Conservation (phyloP, 2,113 vertebrate genomes). For the Orthochromis indermauri region DNA sequence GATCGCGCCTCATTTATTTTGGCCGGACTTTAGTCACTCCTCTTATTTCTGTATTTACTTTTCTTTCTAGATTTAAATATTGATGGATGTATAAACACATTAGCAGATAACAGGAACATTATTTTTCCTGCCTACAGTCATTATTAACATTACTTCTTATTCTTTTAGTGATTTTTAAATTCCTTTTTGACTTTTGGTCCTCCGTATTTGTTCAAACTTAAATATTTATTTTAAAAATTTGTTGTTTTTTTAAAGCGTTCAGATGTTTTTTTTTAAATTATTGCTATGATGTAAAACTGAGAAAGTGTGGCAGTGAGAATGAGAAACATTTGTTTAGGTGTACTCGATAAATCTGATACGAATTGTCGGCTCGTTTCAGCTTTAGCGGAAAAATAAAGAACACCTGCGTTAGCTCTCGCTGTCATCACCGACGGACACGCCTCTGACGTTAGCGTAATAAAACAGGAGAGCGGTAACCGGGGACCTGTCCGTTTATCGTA, state of each 20-base stretch:
- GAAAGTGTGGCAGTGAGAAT: fast-evolving
- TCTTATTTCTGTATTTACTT: not conserved
- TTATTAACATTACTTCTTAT: not conserved
- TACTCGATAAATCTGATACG: not conserved
- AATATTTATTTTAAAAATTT: not conserved
- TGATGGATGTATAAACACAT: not conserved
- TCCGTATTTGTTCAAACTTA: not conserved
- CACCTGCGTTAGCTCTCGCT: not conserved
- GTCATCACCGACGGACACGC: not conserved
- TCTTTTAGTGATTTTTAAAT: not conserved
- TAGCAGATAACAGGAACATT: not conserved
- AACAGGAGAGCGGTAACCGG: not conserved
- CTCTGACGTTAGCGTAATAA: not conserved
- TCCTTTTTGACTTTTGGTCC: not conserved
- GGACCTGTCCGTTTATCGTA: not conserved
- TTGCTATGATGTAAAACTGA: not conserved
- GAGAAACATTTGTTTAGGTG: not conserved
- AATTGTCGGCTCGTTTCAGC: not conserved
- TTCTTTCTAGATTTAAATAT: not conserved
- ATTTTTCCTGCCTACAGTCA: not conserved
- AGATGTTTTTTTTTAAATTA: fast-evolving
- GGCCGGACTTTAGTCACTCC: fast-evolving
- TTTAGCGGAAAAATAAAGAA: not conserved
- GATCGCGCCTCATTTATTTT: not conserved
- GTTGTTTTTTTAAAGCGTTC: not conserved